phyloP scores from a whole-genome alignment of 1,140 invertebrate species.

The Tetramorium parvispinum region DNA sequence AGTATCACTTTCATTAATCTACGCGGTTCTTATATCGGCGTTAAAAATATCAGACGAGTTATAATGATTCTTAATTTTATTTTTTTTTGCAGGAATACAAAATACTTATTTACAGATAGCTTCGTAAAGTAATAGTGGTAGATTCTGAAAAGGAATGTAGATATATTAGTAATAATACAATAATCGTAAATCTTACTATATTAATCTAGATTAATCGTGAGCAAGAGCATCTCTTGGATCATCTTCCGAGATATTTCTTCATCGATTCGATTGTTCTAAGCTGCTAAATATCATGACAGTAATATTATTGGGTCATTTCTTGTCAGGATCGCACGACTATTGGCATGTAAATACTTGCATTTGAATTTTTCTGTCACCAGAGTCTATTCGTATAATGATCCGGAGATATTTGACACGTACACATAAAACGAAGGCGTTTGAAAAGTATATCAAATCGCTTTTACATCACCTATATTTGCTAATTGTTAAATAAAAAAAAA shows the following conservation, averaged over 20 bases:
- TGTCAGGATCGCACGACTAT: conserved; percentile 61
- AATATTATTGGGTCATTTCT: conserved; percentile 71
- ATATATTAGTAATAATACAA: conserved; percentile 79
- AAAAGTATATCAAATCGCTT: not conserved
- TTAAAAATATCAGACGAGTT: conserved; percentile 67
- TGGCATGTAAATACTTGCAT: not conserved
- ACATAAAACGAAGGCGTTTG: not conserved
- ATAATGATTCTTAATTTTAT: conserved; percentile 78
- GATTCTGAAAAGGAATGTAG: conserved; percentile 81
- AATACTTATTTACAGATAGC: conserved; percentile 84
- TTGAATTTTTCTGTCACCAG: not conserved
- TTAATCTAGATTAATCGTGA: conserved; percentile 81
- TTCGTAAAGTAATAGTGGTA: conserved; percentile 82
- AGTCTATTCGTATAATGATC: conserved; percentile 9
- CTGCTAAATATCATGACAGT: conserved; percentile 73
- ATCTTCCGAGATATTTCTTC: conserved; percentile 74
- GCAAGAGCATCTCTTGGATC: conserved; percentile 79
- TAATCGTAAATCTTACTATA: conserved; percentile 79
- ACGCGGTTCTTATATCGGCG: conserved; percentile 47
- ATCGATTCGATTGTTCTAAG: conserved; percentile 71
- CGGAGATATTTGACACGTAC: not conserved
- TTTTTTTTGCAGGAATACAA: conserved; percentile 82
- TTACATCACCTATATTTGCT: not conserved
- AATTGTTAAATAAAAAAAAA: conserved; percentile 9
- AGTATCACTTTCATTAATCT: conserved; percentile 60